These are phyloP conservation scores for Catonia carolina DNA, from an alignment of 2,888 invertebrate genomes.

Conservation along the genomic window DNA sequence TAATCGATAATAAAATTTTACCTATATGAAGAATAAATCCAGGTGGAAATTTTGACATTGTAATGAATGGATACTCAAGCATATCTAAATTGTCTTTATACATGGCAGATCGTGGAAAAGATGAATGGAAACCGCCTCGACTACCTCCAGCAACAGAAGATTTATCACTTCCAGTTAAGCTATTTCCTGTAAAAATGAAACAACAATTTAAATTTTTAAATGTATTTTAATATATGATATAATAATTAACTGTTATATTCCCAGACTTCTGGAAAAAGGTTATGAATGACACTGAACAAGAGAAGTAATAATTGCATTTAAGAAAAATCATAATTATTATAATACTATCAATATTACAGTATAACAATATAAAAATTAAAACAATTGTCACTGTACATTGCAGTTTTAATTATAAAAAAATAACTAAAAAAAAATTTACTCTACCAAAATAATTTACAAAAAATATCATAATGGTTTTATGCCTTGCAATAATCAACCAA, in stretches of 20 bases:
- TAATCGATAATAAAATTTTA: conserved; percentile 44
- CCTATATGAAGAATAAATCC: conserved; percentile 86
- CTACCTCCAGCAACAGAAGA: conserved; percentile 50
- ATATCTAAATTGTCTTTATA: conserved; percentile 37
- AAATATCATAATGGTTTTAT: too few relatives aligned
- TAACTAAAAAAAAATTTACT: too few relatives aligned
- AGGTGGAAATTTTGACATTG: conserved; percentile 81
- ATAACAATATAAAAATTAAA: too few relatives aligned
- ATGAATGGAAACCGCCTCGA: conserved; percentile 32
- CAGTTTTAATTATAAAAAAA: too few relatives aligned
- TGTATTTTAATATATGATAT: neutral
- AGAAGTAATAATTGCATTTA: neutral
- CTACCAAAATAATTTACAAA: too few relatives aligned
- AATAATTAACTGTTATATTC: neutral
- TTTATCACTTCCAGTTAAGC: conserved; percentile 59
- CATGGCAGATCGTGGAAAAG: conserved; percentile 22
- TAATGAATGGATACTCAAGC: conserved; percentile 87
- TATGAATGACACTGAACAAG: neutral
- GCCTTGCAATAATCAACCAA: too few relatives aligned
- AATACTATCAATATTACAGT: too few relatives aligned
- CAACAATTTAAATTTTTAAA: neutral
- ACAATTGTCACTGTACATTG: too few relatives aligned
- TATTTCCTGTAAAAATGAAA: conserved; percentile 55
- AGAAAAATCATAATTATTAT: neutral
- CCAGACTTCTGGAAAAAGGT: neutral